A percentile compares a stretch with the other conserved stretches of the same genome.
These are phyloP conservation scores for Xerus inauris DNA, from an alignment of 2,113 vertebrate genomes.

Conservation along the genomic window DNA sequence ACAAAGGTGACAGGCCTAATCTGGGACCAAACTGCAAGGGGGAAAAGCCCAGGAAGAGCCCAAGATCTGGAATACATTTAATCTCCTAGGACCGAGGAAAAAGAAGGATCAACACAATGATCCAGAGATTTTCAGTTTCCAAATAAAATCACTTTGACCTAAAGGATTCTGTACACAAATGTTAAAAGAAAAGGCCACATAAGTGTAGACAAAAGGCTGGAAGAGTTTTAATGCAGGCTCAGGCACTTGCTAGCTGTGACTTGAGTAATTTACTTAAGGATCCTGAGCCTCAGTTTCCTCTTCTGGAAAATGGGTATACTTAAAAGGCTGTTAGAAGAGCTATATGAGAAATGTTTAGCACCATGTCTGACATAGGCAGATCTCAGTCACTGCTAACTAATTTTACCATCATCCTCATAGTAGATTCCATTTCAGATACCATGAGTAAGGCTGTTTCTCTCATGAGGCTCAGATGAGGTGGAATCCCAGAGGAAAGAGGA, in stretches of 20 bases:
- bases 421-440: neutral
- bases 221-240: neutral
- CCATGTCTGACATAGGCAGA: neutral
- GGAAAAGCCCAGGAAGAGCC: neutral
- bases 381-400: neutral
- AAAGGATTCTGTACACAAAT: neutral
- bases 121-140: neutral
- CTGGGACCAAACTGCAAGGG: neutral
- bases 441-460: neutral
- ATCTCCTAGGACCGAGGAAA: neutral
- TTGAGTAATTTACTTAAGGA: neutral
- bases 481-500: neutral
- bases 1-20: constrained; percentile 23
- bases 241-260: neutral
- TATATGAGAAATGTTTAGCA: neutral
- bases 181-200: neutral
- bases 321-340: neutral
- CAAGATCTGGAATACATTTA: neutral
- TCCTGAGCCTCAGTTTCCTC: neutral
- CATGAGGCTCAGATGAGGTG: neutral
- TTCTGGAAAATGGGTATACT: neutral
- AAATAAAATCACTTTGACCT: constrained; percentile 33
- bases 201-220: neutral
- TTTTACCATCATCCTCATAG: neutral
- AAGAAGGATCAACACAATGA: neutral